Conservation (phyloP, 1,140 invertebrate species). For the Cydia fagiglandana region DNA sequence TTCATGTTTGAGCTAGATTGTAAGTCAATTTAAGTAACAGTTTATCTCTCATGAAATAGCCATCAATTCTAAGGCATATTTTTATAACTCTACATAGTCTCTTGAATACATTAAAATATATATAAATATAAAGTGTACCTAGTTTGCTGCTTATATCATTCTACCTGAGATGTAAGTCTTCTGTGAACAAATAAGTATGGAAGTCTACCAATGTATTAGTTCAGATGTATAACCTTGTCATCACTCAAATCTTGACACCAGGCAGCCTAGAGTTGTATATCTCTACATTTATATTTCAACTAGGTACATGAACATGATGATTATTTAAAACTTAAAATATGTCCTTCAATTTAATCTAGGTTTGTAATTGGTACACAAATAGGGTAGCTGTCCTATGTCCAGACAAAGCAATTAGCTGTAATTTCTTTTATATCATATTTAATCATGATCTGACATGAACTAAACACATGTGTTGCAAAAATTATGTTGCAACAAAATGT, state of each 20-base stretch:
- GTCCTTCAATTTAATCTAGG: neutral
- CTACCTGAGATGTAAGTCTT: neutral
- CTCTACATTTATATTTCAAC: neutral
- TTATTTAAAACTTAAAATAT: neutral
- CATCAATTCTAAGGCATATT: neutral
- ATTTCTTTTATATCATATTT: neutral
- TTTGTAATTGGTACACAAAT: neutral
- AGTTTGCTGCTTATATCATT: neutral
- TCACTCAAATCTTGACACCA: too few species aligned
- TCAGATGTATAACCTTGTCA: neutral
- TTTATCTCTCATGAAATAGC: conserved; percentile 4
- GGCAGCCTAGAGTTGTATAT: neutral
- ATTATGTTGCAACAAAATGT: neutral
- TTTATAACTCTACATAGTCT: neutral
- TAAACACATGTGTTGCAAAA: neutral
- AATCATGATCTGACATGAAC: neutral
- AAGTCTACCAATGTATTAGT: neutral
- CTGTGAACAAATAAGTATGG: neutral
- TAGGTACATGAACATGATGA: neutral
- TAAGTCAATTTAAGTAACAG: conserved; percentile 9
- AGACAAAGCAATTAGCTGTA: neutral
- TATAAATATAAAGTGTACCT: too few species aligned
- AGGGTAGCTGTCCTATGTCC: neutral
- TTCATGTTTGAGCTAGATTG: conserved; percentile 31
- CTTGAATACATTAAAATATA: too few species aligned